phyloP scores from a whole-genome alignment of 2,888 invertebrate genomes.

The Netelia melanura region DNA sequence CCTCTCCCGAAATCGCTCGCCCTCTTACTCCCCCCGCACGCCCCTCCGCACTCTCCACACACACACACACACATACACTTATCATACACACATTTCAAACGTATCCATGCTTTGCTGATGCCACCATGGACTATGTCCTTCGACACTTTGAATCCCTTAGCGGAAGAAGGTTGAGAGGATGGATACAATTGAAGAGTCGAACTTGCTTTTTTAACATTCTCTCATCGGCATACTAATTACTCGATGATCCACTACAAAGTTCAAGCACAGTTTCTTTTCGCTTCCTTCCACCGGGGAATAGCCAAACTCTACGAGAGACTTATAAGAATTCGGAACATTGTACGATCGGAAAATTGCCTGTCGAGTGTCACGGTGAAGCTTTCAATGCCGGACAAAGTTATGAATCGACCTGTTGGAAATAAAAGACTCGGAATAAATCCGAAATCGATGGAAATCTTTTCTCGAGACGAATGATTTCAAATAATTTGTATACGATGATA shows the following conservation, averaged over 20 bases:
- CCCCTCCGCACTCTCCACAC: slow-evolving; percentile 1
- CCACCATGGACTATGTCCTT: slow-evolving; percentile 21
- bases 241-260: slow-evolving; percentile 10
- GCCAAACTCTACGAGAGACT: not conserved
- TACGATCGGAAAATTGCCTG: not conserved
- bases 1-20: slow-evolving; percentile 37
- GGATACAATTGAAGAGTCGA: slow-evolving; percentile 23
- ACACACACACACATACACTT: slow-evolving; percentile 34
- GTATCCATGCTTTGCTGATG: slow-evolving; percentile 19
- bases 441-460: slow-evolving; percentile 1
- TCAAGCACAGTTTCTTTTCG: slow-evolving; percentile 1
- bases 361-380: not conserved
- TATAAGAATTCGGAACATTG: not conserved
- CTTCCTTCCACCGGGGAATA: not conserved
- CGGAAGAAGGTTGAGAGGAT: slow-evolving; percentile 3
- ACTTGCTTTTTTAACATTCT: slow-evolving; percentile 2
- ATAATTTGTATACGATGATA: not conserved
- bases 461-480: not conserved
- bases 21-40: slow-evolving; percentile 11
- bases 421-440: not conserved
- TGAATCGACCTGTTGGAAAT: slow-evolving; percentile 12
- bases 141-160: slow-evolving; percentile 30
- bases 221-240: slow-evolving; percentile 18
- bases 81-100: slow-evolving; percentile 18
- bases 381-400: not conserved